These are phyloP conservation scores for Ptychoptera albimana DNA, from an alignment of 2,888 invertebrate species.

Conservation along the genomic window DNA sequence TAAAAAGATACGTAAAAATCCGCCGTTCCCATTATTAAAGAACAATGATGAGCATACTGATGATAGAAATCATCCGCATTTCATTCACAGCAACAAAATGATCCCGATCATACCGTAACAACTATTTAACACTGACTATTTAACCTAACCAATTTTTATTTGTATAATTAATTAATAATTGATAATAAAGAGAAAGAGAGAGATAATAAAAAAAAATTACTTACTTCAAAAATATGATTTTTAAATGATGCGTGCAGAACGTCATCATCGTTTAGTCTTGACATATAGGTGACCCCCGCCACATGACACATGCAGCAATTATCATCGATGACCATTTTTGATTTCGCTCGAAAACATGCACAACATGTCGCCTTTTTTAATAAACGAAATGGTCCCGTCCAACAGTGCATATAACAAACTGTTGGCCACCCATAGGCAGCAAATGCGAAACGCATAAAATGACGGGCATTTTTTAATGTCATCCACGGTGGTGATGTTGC, in stretches of 20 bases:
- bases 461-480: slow-evolving; percentile 56
- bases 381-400: slow-evolving; percentile 58
- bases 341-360: slow-evolving; percentile 44
- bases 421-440: slow-evolving; percentile 83
- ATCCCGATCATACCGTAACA: too few relatives aligned
- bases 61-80: background rate
- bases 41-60: background rate
- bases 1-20: background rate
- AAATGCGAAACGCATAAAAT: slow-evolving; percentile 65
- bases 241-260: slow-evolving; percentile 75
- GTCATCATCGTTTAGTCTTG: slow-evolving; percentile 57
- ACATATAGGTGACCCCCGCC: slow-evolving; percentile 66
- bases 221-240: slow-evolving; percentile 69
- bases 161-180: background rate
- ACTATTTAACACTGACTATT: too few relatives aligned
- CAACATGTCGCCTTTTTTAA: slow-evolving; percentile 54
- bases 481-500: slow-evolving; percentile 60
- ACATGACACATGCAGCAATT: slow-evolving; percentile 82
- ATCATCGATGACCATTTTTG: slow-evolving; percentile 60
- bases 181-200: background rate
- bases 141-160: too few relatives aligned
- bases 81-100: too few relatives aligned
- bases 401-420: slow-evolving; percentile 59
- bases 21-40: background rate
- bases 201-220: slow-evolving; percentile 10